Percentiles rank a stretch among this genome's conserved stretches.
Conservation (phyloP, 1,140 invertebrate genomes). For the Diorhabda carinulata region DNA sequence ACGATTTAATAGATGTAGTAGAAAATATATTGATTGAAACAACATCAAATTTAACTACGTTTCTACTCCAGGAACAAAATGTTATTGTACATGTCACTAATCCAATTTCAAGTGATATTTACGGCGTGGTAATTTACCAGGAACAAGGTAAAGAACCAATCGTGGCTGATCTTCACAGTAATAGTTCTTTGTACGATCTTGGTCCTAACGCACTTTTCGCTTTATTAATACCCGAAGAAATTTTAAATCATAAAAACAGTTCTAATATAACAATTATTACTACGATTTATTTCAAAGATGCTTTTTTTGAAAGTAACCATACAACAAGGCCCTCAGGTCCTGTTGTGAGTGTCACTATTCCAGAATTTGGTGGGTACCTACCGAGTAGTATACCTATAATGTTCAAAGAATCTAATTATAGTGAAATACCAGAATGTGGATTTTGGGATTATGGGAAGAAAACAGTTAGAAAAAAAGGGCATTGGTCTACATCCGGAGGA, state of each 20-base stretch:
- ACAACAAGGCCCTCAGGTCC: constrained; percentile 41
- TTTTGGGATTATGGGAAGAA: constrained; percentile 56
- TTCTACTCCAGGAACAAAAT: constrained; percentile 34
- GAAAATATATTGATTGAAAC: constrained; percentile 4
- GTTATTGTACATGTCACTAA: constrained; percentile 52
- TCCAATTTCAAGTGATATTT: constrained; percentile 53
- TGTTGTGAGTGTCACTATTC: constrained; percentile 55
- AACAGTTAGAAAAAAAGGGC: constrained; percentile 29
- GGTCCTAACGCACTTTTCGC: constrained; percentile 52
- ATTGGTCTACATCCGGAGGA: constrained; percentile 47
- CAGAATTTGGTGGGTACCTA: constrained; percentile 52
- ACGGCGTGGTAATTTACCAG: constrained; percentile 53
- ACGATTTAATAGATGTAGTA: constrained; percentile 22
- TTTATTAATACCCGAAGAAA: constrained; percentile 50
- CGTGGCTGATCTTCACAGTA: constrained; percentile 48
- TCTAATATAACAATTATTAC: constrained; percentile 44
- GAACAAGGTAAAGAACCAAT: constrained; percentile 19
- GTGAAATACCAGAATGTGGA: constrained; percentile 46
- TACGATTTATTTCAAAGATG: constrained; percentile 54
- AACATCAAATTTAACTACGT: background rate
- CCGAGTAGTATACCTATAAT: constrained; percentile 51
- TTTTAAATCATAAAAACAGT: constrained; percentile 19
- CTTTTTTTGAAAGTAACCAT: constrained; percentile 51
- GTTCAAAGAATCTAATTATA: constrained; percentile 44
- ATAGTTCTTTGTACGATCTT: constrained; percentile 49